Evolutionary conservation across 2,888 invertebrate species (phyloP).

Genomic region (Protonemura montana): DNA sequence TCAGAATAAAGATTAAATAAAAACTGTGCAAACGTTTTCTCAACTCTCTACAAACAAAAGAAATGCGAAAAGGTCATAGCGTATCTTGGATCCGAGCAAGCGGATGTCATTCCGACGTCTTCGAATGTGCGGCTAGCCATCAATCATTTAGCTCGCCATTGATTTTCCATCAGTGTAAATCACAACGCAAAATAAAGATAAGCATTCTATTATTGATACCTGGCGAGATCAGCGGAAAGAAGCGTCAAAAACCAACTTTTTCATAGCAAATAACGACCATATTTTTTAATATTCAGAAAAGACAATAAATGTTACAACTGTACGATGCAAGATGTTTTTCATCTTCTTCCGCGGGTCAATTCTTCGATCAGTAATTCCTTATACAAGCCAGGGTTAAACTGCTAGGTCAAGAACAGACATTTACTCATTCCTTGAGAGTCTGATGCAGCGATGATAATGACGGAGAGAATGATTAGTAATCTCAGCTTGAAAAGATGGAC

Average conservation of each 20-base stretch:
- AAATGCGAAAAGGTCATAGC: not conserved
- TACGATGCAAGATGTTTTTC: not conserved
- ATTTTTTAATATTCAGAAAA: not conserved
- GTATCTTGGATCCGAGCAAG: not conserved
- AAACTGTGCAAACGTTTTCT: not conserved
- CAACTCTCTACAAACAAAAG: not conserved
- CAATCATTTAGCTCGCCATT: not conserved
- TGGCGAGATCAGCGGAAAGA: not conserved
- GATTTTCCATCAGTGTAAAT: not conserved
- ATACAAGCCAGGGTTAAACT: not conserved
- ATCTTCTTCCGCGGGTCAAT: not conserved
- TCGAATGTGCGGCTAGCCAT: not conserved
- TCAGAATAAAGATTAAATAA: not conserved
- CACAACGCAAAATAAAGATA: not conserved
- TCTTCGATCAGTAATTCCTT: not conserved
- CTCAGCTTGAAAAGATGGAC: slow-evolving; percentile 13
- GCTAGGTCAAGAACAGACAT: not conserved
- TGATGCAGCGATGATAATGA: slow-evolving; percentile 14
- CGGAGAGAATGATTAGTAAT: slow-evolving; percentile 3
- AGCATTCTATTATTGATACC: not conserved
- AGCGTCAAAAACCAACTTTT: not conserved
- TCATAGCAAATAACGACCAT: not conserved
- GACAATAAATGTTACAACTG: not conserved
- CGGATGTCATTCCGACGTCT: not conserved
- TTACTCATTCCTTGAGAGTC: not conserved